phyloP scores from a whole-genome alignment of 64 coral and sea anemone genomes.

The Exaiptasia diaphana region DNA sequence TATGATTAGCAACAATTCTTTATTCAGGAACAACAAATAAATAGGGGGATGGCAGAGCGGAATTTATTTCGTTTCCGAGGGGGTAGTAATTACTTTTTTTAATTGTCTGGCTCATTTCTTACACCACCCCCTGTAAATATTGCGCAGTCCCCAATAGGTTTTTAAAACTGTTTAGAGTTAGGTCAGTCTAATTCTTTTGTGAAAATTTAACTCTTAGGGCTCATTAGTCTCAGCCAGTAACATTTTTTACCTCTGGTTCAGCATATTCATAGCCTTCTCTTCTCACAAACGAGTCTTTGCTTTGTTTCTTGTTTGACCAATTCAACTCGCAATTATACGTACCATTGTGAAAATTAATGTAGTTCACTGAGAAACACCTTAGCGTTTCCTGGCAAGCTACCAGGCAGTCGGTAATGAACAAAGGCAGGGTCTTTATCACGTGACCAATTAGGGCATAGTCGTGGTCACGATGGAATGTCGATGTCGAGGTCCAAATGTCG shows the following conservation, averaged over 20 bases:
- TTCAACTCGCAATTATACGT: neutral
- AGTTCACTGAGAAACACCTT: neutral
- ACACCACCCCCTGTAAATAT: too few relatives aligned
- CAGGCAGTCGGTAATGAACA: neutral
- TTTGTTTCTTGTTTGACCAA: neutral
- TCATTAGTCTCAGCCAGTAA: too few relatives aligned
- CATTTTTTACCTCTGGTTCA: neutral
- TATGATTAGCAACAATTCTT: too few relatives aligned
- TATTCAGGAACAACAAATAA: too few relatives aligned
- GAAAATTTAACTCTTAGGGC: too few relatives aligned
- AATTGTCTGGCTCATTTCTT: too few relatives aligned
- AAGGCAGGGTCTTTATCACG: neutral
- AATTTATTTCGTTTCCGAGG: too few relatives aligned
- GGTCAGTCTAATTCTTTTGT: too few relatives aligned
- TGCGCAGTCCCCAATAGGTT: too few relatives aligned
- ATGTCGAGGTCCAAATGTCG: neutral
- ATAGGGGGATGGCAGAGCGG: too few relatives aligned
- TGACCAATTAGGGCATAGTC: neutral
- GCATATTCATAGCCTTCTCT: neutral
- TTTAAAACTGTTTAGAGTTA: too few relatives aligned
- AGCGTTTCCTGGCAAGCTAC: neutral
- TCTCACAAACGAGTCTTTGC: neutral
- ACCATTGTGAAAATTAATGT: neutral
- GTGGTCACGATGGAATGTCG: neutral
- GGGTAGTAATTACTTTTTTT: too few relatives aligned